Base-by-base conservation (phyloP, 2,113 vertebrate species). In the Macquaria australasica region DNA sequence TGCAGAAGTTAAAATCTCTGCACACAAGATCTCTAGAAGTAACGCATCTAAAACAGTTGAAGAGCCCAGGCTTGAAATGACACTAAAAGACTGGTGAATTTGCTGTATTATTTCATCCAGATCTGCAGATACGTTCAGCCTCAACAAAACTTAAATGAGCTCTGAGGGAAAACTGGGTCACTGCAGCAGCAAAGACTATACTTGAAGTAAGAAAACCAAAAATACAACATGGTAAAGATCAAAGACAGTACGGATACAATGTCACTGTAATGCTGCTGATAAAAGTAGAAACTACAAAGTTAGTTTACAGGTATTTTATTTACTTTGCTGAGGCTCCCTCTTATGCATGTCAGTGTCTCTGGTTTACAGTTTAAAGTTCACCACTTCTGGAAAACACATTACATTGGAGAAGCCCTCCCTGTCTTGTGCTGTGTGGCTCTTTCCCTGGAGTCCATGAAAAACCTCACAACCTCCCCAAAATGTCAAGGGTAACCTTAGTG, bases 331-430 rank as follows among this genome's bases (percentile, higher is more conserved):
- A 51, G 43, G 51, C 20, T 41, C 9, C 11, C 25, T 69, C 39
- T 73, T 15, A 11, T 55, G 75, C 31, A 43, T 62, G 72, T 77
- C 72, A 56, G 66, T 11, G 3, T 81, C 43, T 89, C 87, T 92
- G 87, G 34, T 89, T 86, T 84, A 67, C 48, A 72, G 86, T 92
- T 91, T 84, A 91, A 70, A 60, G 73, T 87, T 79, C 73, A 81
- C 73, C 43, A 60, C 72, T 82, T 85, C 90, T 94, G 91, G 81
- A 81, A 84, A 91, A 91, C 56, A 0, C 89, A 93, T 94, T 58
- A 85, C 79, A 68, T 79, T 74, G 81, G 71, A 88, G 75, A 23
- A 64, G 39, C 59, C 68, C 85, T 81, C 66, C 74, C 70, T 53
- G 84, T 69, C 77, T 77, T 62, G 58, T 62, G 66, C 78, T 76